phyloP scores from a whole-genome alignment of 2,113 vertebrate genomes.

The Cettia cetti region DNA sequence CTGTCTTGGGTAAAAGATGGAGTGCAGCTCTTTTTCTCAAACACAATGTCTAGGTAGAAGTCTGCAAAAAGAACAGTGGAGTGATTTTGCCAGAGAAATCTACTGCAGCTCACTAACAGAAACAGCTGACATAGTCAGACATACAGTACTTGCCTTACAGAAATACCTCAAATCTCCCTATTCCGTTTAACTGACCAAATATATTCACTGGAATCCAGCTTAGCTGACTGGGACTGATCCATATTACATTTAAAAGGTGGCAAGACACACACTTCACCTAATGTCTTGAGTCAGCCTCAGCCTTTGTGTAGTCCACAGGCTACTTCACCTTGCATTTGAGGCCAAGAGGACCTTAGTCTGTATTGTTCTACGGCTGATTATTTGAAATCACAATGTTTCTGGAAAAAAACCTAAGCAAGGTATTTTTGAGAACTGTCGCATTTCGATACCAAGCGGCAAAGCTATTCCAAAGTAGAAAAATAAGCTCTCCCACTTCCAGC shows the following conservation, averaged over 20 bases:
- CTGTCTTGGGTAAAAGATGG: not conserved
- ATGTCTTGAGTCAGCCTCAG: not conserved
- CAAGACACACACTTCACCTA: not conserved
- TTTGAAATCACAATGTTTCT: not conserved
- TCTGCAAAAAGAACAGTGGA: not conserved
- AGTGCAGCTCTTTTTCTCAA: not conserved
- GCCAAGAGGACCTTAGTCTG: not conserved
- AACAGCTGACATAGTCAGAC: not conserved
- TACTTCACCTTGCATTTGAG: not conserved
- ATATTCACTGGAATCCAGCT: not conserved
- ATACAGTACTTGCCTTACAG: not conserved
- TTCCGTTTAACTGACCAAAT: not conserved
- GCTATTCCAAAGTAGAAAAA: not conserved
- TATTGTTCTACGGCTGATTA: too few relatives aligned
- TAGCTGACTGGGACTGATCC: not conserved
- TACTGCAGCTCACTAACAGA: not conserved
- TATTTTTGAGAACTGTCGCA: not conserved
- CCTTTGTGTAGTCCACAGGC: not conserved
- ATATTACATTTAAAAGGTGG: not conserved
- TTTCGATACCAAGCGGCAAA: accelerated
- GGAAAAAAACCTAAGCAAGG: not conserved
- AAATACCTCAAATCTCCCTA: not conserved
- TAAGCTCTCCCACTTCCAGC: not conserved
- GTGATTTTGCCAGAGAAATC: not conserved
- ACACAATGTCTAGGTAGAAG: not conserved